These are phyloP conservation scores for Campylomormyrus numenius DNA, from an alignment of 2,113 vertebrate genomes.

Conservation along the genomic window DNA sequence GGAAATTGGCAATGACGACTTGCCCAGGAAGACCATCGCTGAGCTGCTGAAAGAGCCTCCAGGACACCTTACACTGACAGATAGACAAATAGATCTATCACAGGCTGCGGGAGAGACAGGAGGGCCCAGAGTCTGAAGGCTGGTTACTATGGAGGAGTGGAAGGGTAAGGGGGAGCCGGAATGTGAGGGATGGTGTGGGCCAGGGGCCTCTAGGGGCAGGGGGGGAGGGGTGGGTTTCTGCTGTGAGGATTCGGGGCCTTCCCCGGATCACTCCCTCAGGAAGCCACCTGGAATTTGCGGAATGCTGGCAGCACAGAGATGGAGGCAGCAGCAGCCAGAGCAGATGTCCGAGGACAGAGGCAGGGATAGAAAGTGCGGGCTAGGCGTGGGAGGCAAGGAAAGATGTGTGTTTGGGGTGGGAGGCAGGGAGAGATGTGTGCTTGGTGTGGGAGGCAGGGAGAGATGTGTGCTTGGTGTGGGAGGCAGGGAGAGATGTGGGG, in stretches of 20 bases:
- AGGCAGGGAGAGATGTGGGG: too few species aligned
- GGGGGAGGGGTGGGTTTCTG: slow-evolving; percentile 7
- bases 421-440: too few species aligned
- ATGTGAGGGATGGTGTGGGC: slow-evolving; percentile 17
- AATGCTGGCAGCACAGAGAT: slow-evolving; percentile 55
- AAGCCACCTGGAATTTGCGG: slow-evolving; percentile 57
- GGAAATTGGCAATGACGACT: neutral
- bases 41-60: neutral
- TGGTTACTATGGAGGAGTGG: neutral
- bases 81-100: slow-evolving; percentile 6
- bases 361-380: neutral
- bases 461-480: too few species aligned
- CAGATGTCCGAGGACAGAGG: neutral
- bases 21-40: neutral
- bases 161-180: neutral
- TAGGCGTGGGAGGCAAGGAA: too few species aligned
- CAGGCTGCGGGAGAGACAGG: neutral
- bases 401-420: neutral
- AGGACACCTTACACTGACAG: neutral
- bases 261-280: slow-evolving; percentile 58
- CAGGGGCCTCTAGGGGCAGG: slow-evolving; percentile 21
- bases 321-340: slow-evolving; percentile 27
- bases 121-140: neutral
- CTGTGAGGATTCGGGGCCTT: slow-evolving; percentile 55
- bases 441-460: neutral